These are phyloP conservation scores for Dicycla oo DNA, from an alignment of 2,888 invertebrate genomes.

Conservation along the genomic window DNA sequence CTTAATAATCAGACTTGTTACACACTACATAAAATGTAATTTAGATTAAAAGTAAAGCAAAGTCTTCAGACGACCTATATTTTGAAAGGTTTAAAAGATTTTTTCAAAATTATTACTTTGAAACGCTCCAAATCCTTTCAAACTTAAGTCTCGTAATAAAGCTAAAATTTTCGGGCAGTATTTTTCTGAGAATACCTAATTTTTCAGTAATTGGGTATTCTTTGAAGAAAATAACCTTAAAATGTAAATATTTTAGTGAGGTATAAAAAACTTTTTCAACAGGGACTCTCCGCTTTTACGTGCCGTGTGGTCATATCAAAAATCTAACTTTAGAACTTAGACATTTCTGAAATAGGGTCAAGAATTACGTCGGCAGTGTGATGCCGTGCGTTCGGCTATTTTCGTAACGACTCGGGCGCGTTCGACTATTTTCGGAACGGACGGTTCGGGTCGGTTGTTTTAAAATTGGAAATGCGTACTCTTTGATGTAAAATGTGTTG, in stretches of 20 bases:
- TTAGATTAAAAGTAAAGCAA: background rate
- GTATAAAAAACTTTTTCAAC: background rate
- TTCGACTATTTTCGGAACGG: conserved; percentile 78
- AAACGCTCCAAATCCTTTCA: background rate
- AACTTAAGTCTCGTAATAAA: background rate
- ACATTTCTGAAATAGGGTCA: conserved; percentile 88
- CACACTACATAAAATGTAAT: background rate
- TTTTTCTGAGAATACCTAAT: background rate
- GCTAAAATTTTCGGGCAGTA: background rate
- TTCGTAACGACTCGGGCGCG: conserved; percentile 77
- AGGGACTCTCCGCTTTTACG: conserved; percentile 30
- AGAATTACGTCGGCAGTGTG: conserved; percentile 83
- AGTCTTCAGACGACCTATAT: background rate
- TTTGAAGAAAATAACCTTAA: background rate
- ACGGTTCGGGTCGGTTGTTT: conserved; percentile 75
- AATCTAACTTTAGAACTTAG: conserved; percentile 77
- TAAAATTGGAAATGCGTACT: conserved; percentile 82
- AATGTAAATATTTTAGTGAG: background rate
- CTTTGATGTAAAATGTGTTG: conserved; percentile 86
- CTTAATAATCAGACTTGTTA: too few relatives aligned
- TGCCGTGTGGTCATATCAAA: conserved; percentile 60
- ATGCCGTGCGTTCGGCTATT: conserved; percentile 82
- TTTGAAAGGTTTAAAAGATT: background rate
- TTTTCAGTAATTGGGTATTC: background rate
- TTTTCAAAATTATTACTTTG: background rate